Evolutionary conservation across 2,113 vertebrate species (phyloP).

Genomic region (Arothron firmamentum): DNA sequence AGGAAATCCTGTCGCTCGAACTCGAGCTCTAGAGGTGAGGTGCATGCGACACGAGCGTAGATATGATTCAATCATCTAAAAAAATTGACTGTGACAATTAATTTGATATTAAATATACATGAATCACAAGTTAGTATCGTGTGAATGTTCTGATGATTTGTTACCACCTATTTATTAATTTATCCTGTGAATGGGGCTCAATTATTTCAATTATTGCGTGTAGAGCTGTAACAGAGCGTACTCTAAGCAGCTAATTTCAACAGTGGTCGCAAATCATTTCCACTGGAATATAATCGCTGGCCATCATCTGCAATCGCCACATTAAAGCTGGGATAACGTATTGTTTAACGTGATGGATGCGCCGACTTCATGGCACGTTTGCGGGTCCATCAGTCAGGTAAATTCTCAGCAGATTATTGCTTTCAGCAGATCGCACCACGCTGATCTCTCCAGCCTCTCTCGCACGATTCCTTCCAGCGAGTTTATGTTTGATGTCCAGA

Average conservation of each 20-base stretch:
- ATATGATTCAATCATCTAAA: too few species aligned
- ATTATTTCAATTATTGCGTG: neutral
- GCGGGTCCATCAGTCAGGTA: conserved; percentile 59
- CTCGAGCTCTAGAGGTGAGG: too few species aligned
- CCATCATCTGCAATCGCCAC: conserved; percentile 24
- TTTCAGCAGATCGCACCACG: conserved; percentile 19
- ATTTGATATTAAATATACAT: too few species aligned
- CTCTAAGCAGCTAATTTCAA: neutral
- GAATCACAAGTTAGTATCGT: too few species aligned
- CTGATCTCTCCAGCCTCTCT: neutral
- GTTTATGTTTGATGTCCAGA: conserved; percentile 35
- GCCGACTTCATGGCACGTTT: conserved; percentile 44
- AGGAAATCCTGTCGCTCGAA: too few species aligned
- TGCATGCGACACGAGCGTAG: too few species aligned
- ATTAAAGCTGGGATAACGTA: conserved; percentile 37
- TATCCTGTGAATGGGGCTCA: too few species aligned
- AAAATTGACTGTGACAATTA: too few species aligned
- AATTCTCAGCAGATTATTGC: conserved; percentile 51
- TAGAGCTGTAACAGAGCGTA: conserved; percentile 9
- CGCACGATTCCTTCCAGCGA: neutral
- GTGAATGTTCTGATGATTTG: too few species aligned
- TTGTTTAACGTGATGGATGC: conserved; percentile 51
- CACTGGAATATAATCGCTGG: conserved; percentile 8
- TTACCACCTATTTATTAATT: too few species aligned
- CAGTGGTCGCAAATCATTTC: conserved; percentile 12